Percentiles rank a stretch among this genome's conserved stretches.
phyloP scores from a whole-genome alignment of 2,113 vertebrate species.

The Dasyprocta punctata region DNA sequence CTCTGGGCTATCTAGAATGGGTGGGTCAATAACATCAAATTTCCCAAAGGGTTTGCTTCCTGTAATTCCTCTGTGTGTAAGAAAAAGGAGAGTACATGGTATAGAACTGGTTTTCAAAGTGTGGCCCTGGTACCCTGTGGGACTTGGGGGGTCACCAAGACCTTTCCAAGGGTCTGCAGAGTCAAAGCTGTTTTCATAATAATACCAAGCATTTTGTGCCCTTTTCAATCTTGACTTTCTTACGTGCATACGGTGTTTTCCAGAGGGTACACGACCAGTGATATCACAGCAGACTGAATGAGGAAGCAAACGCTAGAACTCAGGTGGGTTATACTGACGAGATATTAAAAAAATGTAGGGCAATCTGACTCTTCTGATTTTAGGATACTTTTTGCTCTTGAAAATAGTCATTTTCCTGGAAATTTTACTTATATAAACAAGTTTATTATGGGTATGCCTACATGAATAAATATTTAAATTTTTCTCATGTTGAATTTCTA shows the following conservation, averaged over 20 bases:
- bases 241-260: background rate
- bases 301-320: background rate
- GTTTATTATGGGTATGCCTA: background rate
- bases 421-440: slow-evolving; percentile 12
- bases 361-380: background rate
- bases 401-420: slow-evolving; percentile 52
- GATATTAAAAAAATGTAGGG: background rate
- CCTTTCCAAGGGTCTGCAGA: background rate
- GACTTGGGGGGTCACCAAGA: background rate
- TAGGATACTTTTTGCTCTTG: background rate
- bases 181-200: background rate
- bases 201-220: background rate
- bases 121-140: background rate
- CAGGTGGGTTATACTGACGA: slow-evolving; percentile 21
- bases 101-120: background rate
- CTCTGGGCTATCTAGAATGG: background rate
- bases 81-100: background rate
- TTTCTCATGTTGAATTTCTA: background rate
- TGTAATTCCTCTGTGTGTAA: background rate
- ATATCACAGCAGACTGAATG: background rate
- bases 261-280: background rate
- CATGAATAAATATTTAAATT: background rate
- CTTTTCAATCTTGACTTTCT: background rate
- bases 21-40: background rate
- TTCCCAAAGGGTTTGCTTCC: background rate